Evolutionary conservation across 1,140 invertebrate genomes (phyloP).

Genomic region (Andricus grossulariae): DNA sequence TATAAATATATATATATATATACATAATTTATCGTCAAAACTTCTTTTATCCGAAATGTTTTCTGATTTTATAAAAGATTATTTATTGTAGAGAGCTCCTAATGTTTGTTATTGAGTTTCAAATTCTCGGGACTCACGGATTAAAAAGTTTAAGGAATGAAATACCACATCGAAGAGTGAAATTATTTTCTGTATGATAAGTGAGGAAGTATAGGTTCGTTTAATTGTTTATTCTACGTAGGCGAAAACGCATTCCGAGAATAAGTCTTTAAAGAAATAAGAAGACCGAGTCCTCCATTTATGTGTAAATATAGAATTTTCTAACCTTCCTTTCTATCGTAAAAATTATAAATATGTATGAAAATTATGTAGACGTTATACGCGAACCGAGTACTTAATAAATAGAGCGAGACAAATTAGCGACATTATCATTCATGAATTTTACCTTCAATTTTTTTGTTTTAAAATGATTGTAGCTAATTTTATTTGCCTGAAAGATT

Average conservation of each 20-base stretch:
- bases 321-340: background rate
- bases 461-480: too few species aligned
- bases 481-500: too few species aligned
- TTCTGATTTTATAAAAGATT: background rate
- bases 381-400: slow-evolving; percentile 28
- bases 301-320: background rate
- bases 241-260: too few species aligned
- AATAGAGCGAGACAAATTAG: slow-evolving; percentile 9
- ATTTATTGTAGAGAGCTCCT: background rate
- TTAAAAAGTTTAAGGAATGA: background rate
- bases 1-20: slow-evolving; percentile 21
- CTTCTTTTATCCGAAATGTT: background rate
- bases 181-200: background rate
- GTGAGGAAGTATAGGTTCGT: background rate
- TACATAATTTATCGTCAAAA: slow-evolving; percentile 6
- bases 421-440: background rate
- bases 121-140: background rate
- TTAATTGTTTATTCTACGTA: too few species aligned
- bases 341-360: slow-evolving; percentile 19
- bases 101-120: background rate
- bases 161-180: background rate
- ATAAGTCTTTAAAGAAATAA: too few species aligned
- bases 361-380: slow-evolving; percentile 7
- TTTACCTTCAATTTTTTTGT: background rate
- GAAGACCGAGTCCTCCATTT: background rate